phyloP scores from a whole-genome alignment of 1,140 invertebrate genomes.

The Trichomalopsis sarcophagae region DNA sequence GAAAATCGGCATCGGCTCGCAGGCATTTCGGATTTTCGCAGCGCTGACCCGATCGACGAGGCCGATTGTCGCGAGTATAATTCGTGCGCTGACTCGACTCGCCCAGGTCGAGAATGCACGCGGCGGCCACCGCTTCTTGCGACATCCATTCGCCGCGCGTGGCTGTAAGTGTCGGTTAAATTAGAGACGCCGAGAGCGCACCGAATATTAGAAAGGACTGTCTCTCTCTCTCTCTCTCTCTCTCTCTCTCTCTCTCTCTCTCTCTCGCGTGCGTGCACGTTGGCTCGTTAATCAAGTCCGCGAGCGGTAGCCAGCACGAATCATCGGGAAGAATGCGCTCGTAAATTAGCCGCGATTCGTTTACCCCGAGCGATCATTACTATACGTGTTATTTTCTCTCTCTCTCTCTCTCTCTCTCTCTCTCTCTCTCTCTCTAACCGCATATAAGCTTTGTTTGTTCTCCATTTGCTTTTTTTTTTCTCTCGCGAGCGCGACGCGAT shows the following conservation, averaged over 20 bases:
- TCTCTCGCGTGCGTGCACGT: not conserved
- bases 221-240: no score
- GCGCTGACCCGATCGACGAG: not conserved
- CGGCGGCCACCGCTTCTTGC: not conserved
- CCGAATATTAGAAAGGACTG: constrained; percentile 38
- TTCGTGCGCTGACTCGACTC: not conserved
- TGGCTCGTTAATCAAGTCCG: constrained; percentile 9
- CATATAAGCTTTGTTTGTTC: no score
- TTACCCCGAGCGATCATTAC: not conserved
- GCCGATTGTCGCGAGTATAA: constrained; percentile 15
- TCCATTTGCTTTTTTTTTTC: no score
- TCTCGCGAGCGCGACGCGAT: no score
- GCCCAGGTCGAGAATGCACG: constrained; percentile 10
- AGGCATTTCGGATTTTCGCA: constrained; percentile 20
- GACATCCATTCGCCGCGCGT: not conserved
- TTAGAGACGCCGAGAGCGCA: constrained; percentile 10
- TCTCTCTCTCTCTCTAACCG: no score
- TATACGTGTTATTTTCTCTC: not conserved
- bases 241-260: no score
- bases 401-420: no score
- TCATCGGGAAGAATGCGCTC: not conserved
- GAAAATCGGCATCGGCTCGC: not conserved
- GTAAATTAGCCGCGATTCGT: not conserved
- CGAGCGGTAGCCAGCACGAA: not conserved
- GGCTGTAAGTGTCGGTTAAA: not conserved